These are phyloP conservation scores for Drosophila bocki DNA, from an alignment of 1,140 invertebrate genomes.

Conservation along the genomic window DNA sequence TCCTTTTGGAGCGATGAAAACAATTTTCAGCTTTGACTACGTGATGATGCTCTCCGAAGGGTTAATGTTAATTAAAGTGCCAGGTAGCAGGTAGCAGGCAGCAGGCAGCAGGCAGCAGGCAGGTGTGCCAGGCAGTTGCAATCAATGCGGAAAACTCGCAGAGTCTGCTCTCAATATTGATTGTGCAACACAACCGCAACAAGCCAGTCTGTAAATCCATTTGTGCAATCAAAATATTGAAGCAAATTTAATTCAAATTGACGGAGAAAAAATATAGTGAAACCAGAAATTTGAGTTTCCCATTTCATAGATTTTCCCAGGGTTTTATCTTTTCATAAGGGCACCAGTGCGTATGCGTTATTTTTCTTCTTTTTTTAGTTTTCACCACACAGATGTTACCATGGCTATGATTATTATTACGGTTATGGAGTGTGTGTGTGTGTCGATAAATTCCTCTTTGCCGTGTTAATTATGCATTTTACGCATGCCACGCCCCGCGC, in stretches of 20 bases:
- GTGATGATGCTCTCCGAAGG: slow-evolving; percentile 29
- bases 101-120: slow-evolving; percentile 2
- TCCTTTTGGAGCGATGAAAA: slow-evolving; percentile 47
- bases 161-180: slow-evolving; percentile 15
- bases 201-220: slow-evolving; percentile 24
- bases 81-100: slow-evolving; percentile 3
- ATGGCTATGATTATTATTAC: slow-evolving; percentile 18
- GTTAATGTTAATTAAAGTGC: slow-evolving; percentile 72
- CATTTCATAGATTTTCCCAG: not conserved
- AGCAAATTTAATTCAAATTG: slow-evolving; percentile 30
- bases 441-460: slow-evolving; percentile 14
- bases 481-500: slow-evolving; percentile 13
- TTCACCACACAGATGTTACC: slow-evolving; percentile 8
- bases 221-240: slow-evolving; percentile 42
- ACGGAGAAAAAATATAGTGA: not conserved
- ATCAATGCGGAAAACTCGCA: slow-evolving; percentile 6
- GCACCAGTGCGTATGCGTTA: not conserved
- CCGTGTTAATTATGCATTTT: slow-evolving; percentile 40
- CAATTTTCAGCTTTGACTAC: slow-evolving; percentile 62
- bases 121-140: slow-evolving; percentile 4
- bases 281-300: not conserved
- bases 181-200: slow-evolving; percentile 23
- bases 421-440: not conserved
- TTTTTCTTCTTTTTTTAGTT: not conserved
- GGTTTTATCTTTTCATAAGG: slow-evolving; percentile 8